These are phyloP conservation scores for Tinamus guttatus DNA, from an alignment of 2,113 vertebrate species.

Conservation along the genomic window DNA sequence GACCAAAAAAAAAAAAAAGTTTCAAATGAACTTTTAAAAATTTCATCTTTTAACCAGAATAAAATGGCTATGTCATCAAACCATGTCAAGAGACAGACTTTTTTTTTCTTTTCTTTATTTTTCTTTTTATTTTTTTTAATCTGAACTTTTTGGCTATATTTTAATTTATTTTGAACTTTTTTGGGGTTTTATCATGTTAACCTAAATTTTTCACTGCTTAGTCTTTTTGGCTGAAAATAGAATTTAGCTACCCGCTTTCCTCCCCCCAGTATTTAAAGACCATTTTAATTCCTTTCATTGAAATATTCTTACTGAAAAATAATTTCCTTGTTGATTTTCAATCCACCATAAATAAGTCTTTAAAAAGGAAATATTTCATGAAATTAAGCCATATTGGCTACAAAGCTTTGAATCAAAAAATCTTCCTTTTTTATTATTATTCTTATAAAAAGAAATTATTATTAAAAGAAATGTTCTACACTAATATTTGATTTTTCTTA, in stretches of 20 bases:
- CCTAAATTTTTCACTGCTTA: neutral
- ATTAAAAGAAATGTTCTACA: neutral
- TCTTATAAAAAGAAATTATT: neutral
- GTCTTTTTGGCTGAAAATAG: neutral
- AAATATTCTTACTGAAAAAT: neutral
- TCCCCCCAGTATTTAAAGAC: neutral
- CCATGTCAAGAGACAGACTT: neutral
- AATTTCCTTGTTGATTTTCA: neutral
- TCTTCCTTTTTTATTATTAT: neutral
- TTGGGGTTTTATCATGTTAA: neutral
- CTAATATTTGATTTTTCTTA: neutral
- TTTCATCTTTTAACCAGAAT: neutral
- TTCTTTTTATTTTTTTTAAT: neutral
- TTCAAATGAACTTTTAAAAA: neutral
- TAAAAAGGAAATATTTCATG: neutral
- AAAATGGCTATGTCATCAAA: neutral
- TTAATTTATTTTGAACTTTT: neutral
- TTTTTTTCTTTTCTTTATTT: neutral
- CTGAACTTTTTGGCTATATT: neutral
- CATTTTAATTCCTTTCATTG: neutral
- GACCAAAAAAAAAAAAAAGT: neutral
- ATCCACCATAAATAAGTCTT: neutral
- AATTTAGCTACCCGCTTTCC: no score
- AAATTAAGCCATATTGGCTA: neutral
- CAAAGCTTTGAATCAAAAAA: neutral